Evolutionary conservation across 1,140 invertebrate genomes (phyloP).

Genomic region (Camponotus pennsylvanicus): DNA sequence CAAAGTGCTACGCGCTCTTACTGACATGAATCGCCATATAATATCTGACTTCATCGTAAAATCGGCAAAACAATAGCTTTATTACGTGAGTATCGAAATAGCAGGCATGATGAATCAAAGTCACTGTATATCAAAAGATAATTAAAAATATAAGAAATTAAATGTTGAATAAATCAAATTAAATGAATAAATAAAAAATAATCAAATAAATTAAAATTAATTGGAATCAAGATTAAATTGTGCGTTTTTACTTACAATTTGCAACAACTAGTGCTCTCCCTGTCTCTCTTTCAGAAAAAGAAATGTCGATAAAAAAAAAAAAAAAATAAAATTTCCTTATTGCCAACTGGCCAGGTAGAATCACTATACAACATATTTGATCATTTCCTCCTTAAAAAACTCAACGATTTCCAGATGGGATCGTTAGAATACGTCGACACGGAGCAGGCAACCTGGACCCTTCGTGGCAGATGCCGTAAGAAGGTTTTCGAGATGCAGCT

Average conservation of each 20-base stretch:
- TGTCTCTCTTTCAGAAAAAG: neutral
- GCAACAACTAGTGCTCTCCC: neutral
- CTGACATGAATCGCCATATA: slow-evolving; percentile 2
- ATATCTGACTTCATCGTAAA: slow-evolving; percentile 27
- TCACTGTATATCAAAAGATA: neutral
- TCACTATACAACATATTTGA: neutral
- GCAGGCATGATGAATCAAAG: neutral
- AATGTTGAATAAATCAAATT: neutral
- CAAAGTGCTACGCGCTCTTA: slow-evolving; percentile 17
- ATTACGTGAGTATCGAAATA: neutral
- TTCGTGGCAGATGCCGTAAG: slow-evolving; percentile 60
- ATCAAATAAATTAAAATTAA: too few species aligned
- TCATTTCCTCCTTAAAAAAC: slow-evolving; percentile 30
- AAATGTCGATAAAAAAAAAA: neutral
- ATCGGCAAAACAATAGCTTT: neutral
- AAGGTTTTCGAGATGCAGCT: slow-evolving; percentile 65
- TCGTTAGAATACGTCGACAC: slow-evolving; percentile 59
- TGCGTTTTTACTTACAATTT: neutral
- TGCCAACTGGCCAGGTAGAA: neutral
- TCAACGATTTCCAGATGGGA: slow-evolving; percentile 69
- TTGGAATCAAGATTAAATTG: too few species aligned
- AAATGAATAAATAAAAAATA: too few species aligned
- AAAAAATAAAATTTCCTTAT: neutral
- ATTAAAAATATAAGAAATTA: neutral
- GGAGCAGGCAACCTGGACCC: slow-evolving; percentile 55